Evolutionary conservation across 2,113 vertebrate genomes (phyloP), one percentile per base, ranked within the genome.

Genomic region (Narcine bancroftii): DNA sequence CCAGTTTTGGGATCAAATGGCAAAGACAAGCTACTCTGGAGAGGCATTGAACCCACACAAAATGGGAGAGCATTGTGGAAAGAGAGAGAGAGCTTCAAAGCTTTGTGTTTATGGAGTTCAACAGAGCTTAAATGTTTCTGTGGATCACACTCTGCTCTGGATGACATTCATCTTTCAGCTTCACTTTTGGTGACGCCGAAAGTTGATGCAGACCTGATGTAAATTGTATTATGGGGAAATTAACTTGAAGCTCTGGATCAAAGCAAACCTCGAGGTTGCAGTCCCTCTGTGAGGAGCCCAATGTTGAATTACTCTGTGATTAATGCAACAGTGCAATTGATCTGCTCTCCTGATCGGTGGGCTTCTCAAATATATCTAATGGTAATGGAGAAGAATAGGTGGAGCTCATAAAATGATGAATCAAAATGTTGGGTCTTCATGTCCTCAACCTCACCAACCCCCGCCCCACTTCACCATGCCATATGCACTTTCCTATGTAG

Each of bases 1-100:
- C 56, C 81, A 36, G 81, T 21, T 75, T 87, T 60, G 81, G 81
- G 53, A 87, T 87, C 81, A 87, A 87, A 87, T n/a, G 36, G 33
- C 11, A 87, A 63, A 36, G 81, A 87, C 17, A 63, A 56, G 6
- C 81, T 24, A 53, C 50, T 36, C 53, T n/a, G 53, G 81, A 63
- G 81, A 60, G 81, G 21, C 15, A 17, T 60, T 6, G 15, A 87
- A 53, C 26, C 2, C 26, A 26, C 26, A 53, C 11, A 53, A 53
- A 75, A 75, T 75, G 72, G 72, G 36, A 13, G 45, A 63, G 21
- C 7, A 87, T 87, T 36, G 53, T 36, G 33, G 53, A 56, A n/a
- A 60, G 53, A 60, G 42, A 53, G 42, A 53, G 33, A 29, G 21
- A 83, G 15, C 33, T 87, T 56, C 53, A 21, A 53, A 87, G 39